A percentile compares a stretch with the other conserved stretches of the same genome.
These are phyloP conservation scores for Pteronotus mesoamericanus DNA, from an alignment of 2,797 vertebrate species.

Conservation along the genomic window DNA sequence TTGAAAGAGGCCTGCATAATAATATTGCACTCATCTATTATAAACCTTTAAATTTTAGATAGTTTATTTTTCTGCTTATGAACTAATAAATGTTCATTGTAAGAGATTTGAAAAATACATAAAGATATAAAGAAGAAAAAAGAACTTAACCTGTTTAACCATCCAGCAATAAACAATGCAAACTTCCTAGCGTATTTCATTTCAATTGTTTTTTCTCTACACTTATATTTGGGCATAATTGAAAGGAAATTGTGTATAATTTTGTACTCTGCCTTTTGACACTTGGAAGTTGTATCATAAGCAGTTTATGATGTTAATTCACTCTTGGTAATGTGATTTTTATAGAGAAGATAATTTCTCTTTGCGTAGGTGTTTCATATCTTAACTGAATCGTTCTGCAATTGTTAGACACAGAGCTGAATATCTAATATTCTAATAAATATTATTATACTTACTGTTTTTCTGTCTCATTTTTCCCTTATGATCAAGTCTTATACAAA, in stretches of 20 bases:
- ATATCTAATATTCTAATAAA: background rate
- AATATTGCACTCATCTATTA: background rate
- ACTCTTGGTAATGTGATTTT: background rate
- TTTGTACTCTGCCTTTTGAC: background rate
- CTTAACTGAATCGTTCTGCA: background rate
- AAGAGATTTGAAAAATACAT: background rate
- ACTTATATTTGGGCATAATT: background rate
- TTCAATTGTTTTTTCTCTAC: background rate
- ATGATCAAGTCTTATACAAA: background rate
- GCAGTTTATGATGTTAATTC: background rate
- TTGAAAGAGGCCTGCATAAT: background rate
- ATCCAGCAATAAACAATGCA: background rate
- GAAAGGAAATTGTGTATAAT: background rate
- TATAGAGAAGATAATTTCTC: constrained; percentile 4
- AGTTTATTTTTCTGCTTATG: background rate
- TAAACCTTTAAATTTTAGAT: background rate
- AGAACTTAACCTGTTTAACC: background rate
- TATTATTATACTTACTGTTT: background rate
- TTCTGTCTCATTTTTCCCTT: background rate
- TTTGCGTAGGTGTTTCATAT: background rate
- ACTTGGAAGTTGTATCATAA: background rate
- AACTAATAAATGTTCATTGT: background rate
- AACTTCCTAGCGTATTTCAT: background rate
- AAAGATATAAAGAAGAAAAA: background rate
- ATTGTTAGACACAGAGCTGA: background rate